phyloP scores from a whole-genome alignment of 2,113 vertebrate genomes.

The Archocentrus centrarchus region DNA sequence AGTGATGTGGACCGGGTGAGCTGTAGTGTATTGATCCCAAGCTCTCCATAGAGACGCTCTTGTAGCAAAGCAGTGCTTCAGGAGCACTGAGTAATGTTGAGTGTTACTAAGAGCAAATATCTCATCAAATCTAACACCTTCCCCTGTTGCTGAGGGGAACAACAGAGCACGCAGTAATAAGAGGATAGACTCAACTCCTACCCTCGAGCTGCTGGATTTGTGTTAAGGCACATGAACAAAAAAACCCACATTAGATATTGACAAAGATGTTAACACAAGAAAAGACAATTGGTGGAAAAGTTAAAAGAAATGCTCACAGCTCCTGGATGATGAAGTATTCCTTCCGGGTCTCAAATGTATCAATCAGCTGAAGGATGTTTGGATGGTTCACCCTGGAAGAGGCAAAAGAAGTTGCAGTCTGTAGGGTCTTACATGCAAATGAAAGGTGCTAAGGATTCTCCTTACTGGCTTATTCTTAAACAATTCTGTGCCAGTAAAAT shows the following conservation, averaged over 20 bases:
- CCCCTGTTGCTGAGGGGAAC: conserved; percentile 62
- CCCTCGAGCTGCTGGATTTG: conserved; percentile 34
- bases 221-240: conserved; percentile 24
- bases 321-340: conserved; percentile 90
- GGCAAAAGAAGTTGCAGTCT: conserved; percentile 17
- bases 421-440: not conserved
- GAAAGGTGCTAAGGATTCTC: not conserved
- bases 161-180: conserved; percentile 70
- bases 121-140: conserved; percentile 70
- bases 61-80: conserved; percentile 60
- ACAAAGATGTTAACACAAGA: not conserved
- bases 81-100: conserved; percentile 61
- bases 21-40: conserved; percentile 36
- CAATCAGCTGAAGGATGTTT: conserved; percentile 88
- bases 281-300: conserved; percentile 6
- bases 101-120: conserved; percentile 69
- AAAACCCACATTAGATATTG: not conserved
- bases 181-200: conserved; percentile 24
- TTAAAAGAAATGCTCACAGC: conserved; percentile 78
- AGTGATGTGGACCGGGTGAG: conserved; percentile 12
- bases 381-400: conserved; percentile 85
- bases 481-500: not conserved
- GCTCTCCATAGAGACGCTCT: conserved; percentile 36
- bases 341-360: conserved; percentile 87
- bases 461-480: not conserved